Percentiles rank a stretch among this genome's conserved stretches.
Conservation (phyloP, 2,113 vertebrate species). For the Drymodes brunneopygia region DNA sequence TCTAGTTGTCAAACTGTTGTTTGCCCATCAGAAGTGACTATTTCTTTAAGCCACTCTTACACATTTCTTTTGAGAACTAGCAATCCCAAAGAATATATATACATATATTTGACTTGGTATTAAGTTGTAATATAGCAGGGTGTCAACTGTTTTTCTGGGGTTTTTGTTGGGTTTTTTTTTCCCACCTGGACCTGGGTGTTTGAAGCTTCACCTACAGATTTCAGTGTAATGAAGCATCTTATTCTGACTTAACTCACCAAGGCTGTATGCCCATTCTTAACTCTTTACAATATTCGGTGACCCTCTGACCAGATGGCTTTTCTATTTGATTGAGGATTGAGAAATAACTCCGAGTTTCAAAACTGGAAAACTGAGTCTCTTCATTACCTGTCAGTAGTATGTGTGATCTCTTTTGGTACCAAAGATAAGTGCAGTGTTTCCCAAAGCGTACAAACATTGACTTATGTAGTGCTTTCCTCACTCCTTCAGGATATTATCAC, state of each 20-base stretch:
- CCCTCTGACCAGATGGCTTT: not conserved
- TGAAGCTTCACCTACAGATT: not conserved
- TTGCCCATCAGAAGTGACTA: not conserved
- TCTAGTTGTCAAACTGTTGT: not conserved
- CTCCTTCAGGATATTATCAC: conserved; percentile 10
- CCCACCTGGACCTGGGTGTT: not conserved
- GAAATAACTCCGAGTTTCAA: not conserved
- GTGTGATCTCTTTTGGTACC: not conserved
- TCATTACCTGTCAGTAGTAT: not conserved
- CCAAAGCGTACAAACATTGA: not conserved
- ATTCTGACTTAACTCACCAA: not conserved
- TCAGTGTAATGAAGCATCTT: not conserved
- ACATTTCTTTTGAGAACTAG: not conserved
- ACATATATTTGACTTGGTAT: not conserved
- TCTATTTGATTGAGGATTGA: not conserved
- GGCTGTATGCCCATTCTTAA: conserved; percentile 32
- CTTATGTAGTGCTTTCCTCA: not conserved
- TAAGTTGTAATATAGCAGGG: not conserved
- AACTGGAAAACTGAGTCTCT: not conserved
- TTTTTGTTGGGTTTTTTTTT: not conserved
- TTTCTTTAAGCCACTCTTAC: not conserved
- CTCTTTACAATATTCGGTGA: not conserved
- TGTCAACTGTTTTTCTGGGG: not conserved
- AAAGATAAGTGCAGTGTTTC: not conserved
- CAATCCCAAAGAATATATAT: not conserved